Evolutionary conservation across 2,113 vertebrate species (phyloP).

Genomic region (Corythoichthys haematopterus): DNA sequence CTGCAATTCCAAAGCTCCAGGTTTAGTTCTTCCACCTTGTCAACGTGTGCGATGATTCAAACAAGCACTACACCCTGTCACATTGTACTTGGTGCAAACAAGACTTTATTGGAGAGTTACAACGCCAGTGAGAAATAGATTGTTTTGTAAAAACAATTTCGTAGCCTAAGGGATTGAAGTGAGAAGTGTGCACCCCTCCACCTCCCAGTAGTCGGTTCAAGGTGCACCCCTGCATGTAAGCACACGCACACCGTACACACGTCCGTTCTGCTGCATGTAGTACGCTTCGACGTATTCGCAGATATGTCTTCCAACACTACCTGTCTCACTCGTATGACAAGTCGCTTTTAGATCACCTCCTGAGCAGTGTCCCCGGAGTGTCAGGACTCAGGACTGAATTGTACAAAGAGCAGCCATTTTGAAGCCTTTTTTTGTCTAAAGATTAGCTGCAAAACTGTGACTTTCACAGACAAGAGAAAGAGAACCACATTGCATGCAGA

Average conservation of each 20-base stretch:
- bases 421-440: conserved; percentile 41
- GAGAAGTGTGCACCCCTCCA: conserved; percentile 30
- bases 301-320: not conserved
- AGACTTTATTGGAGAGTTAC: conserved; percentile 42
- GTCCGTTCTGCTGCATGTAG: not conserved
- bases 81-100: conserved; percentile 34
- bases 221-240: conserved; percentile 15
- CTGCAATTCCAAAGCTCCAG: not conserved
- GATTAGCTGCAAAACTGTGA: conserved; percentile 31
- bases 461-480: conserved; percentile 21
- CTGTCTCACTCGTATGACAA: conserved; percentile 2
- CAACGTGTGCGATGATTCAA: conserved; percentile 35
- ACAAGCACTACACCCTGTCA: conserved; percentile 48
- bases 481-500: conserved; percentile 25
- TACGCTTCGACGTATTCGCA: not conserved
- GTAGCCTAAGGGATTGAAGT: conserved; percentile 53
- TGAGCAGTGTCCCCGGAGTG: conserved; percentile 42
- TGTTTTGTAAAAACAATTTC: conserved; percentile 59
- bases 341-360: conserved; percentile 34
- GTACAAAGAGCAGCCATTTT: conserved; percentile 44
- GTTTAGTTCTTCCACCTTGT: conserved; percentile 14
- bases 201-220: conserved; percentile 17
- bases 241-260: conserved; percentile 19
- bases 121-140: conserved; percentile 47
- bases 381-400: conserved; percentile 3